These are phyloP conservation scores for Thripadectes ignobilis DNA, from an alignment of 2,797 vertebrate genomes.

Conservation along the genomic window DNA sequence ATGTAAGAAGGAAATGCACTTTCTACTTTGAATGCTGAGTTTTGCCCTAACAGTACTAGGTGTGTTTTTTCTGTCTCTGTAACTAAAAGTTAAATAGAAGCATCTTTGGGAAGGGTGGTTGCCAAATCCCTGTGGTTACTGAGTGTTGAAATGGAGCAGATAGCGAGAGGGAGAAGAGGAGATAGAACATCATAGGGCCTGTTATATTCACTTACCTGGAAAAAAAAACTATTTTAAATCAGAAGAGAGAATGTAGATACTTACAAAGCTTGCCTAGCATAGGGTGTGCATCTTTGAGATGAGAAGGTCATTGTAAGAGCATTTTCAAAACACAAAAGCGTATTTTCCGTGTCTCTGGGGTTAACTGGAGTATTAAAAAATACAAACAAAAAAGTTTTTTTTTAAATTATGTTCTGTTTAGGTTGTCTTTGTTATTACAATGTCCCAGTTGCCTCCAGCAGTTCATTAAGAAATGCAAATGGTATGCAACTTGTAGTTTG, in stretches of 20 bases:
- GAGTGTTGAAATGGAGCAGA: neutral
- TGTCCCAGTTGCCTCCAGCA: constrained; percentile 33
- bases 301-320: neutral
- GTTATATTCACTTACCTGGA: neutral
- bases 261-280: neutral
- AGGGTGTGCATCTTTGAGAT: neutral
- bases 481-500: neutral
- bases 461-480: constrained; percentile 59
- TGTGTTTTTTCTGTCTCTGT: neutral
- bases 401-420: constrained; percentile 6
- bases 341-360: neutral
- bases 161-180: neutral
- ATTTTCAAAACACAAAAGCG: neutral
- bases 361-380: neutral
- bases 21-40: neutral
- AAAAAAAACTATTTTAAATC: neutral
- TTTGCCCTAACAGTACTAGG: neutral
- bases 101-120: neutral
- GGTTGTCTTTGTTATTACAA: neutral
- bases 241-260: neutral
- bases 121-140: neutral
- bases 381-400: neutral
- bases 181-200: neutral
- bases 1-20: neutral
- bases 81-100: neutral